Evolutionary conservation across 2,113 vertebrate genomes (phyloP).

Genomic region (Ctenodactylus gundi): DNA sequence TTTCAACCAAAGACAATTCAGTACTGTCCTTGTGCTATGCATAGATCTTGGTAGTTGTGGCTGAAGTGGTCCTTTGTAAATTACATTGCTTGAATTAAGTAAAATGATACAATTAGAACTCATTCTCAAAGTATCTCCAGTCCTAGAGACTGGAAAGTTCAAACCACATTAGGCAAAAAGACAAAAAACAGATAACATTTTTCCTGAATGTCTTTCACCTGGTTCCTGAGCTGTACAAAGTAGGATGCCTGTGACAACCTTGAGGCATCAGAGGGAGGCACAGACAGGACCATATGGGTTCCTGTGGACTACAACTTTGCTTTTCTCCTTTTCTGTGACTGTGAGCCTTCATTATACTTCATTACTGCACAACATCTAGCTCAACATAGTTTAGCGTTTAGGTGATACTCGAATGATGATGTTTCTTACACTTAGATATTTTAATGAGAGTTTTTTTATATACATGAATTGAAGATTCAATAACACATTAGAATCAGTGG

Average conservation of each 20-base stretch:
- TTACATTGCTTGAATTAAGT: background rate
- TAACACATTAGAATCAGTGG: no score
- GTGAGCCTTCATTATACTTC: background rate
- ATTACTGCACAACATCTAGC: background rate
- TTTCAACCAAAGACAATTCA: constrained; percentile 10
- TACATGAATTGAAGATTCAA: no score
- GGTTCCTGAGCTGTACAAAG: background rate
- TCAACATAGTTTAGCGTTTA: background rate
- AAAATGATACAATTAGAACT: constrained; percentile 13
- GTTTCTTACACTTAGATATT: background rate
- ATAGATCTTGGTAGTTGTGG: background rate
- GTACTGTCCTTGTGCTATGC: background rate
- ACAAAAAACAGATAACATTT: background rate
- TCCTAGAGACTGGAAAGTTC: background rate
- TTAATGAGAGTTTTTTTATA: background rate
- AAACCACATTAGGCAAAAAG: constrained; percentile 3
- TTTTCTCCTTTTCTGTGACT: background rate
- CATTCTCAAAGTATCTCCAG: constrained; percentile 4
- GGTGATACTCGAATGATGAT: background rate
- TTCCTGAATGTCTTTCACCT: background rate
- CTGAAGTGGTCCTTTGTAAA: background rate
- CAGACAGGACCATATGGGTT: background rate
- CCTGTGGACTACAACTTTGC: background rate
- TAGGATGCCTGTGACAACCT: background rate
- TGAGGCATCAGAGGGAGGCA: background rate